Conservation (phyloP, 1,140 invertebrate species). For the Bombyx mandarina region DNA sequence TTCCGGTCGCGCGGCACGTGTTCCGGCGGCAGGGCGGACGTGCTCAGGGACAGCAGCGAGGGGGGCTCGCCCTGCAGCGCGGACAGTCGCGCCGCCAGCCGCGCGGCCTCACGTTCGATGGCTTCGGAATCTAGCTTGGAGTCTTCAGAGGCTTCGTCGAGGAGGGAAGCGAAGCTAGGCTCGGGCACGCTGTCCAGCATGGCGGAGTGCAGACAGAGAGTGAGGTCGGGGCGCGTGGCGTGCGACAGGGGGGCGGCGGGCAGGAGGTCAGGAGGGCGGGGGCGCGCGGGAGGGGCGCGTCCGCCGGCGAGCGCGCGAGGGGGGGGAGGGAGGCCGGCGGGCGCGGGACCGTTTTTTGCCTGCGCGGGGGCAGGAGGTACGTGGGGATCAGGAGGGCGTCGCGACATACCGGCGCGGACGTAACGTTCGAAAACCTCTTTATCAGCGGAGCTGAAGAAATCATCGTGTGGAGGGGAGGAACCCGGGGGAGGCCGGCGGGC, state of each 20-base stretch:
- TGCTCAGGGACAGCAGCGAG: slow-evolving; percentile 77
- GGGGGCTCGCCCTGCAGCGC: slow-evolving; percentile 79
- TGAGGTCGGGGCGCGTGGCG: slow-evolving; percentile 51
- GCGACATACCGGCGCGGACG: slow-evolving; percentile 18
- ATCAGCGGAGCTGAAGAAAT: slow-evolving; percentile 79
- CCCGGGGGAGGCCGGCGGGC: slow-evolving; percentile 1
- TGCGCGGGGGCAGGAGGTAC: background rate
- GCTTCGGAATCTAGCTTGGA: slow-evolving; percentile 41
- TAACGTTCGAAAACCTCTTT: slow-evolving; percentile 74
- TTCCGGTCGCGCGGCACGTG: slow-evolving; percentile 65
- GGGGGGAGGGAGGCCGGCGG: slow-evolving; percentile 32
- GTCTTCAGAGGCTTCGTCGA: slow-evolving; percentile 51
- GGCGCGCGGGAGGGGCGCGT: slow-evolving; percentile 37
- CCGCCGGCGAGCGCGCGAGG: slow-evolving; percentile 57
- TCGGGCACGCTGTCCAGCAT: slow-evolving; percentile 39
- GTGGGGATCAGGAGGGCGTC: slow-evolving; percentile 27
- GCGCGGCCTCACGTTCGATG: slow-evolving; percentile 81
- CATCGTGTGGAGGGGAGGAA: slow-evolving; percentile 33
- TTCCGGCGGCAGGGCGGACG: slow-evolving; percentile 66
- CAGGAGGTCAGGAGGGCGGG: slow-evolving; percentile 29
- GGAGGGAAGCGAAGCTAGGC: slow-evolving; percentile 39
- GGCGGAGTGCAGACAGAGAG: slow-evolving; percentile 36
- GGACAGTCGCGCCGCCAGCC: slow-evolving; percentile 76
- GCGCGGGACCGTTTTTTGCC: slow-evolving; percentile 64
- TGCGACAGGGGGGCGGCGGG: slow-evolving; percentile 33